Percentiles rank a stretch among this genome's conserved stretches.
phyloP scores from a whole-genome alignment of 2,113 vertebrate species.

The Crotalus helleri region DNA sequence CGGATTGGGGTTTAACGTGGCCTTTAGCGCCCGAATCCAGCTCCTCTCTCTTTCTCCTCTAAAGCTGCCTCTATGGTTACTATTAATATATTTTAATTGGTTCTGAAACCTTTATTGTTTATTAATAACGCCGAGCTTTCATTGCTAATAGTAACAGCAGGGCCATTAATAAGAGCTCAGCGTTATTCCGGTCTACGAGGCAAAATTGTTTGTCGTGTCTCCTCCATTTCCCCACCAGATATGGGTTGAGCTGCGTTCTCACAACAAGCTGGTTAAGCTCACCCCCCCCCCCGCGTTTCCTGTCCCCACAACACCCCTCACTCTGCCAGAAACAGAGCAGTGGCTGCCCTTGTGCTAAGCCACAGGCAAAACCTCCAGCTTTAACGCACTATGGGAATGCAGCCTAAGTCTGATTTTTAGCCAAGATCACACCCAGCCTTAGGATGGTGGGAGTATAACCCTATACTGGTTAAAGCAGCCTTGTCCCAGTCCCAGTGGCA shows the following conservation, averaged over 20 bases:
- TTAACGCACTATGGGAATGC: neutral
- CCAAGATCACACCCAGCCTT: neutral
- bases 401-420: neutral
- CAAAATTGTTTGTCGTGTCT: too few relatives aligned
- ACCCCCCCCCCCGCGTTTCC: neutral
- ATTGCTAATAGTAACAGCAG: neutral
- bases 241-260: neutral
- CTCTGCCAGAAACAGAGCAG: neutral
- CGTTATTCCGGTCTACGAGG: neutral
- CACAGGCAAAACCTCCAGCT: neutral
- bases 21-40: neutral
- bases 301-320: neutral
- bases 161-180: neutral
- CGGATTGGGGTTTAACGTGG: neutral
- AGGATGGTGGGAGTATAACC: neutral
- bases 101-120: neutral
- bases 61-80: neutral
- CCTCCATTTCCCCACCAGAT: too few relatives aligned
- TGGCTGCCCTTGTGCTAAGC: neutral
- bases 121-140: neutral
- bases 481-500: neutral
- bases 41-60: neutral
- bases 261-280: neutral
- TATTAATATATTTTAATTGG: neutral
- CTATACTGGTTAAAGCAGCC: neutral